Base-by-base conservation (phyloP, 2,113 vertebrate species). In the Erythrolamprus reginae region DNA sequence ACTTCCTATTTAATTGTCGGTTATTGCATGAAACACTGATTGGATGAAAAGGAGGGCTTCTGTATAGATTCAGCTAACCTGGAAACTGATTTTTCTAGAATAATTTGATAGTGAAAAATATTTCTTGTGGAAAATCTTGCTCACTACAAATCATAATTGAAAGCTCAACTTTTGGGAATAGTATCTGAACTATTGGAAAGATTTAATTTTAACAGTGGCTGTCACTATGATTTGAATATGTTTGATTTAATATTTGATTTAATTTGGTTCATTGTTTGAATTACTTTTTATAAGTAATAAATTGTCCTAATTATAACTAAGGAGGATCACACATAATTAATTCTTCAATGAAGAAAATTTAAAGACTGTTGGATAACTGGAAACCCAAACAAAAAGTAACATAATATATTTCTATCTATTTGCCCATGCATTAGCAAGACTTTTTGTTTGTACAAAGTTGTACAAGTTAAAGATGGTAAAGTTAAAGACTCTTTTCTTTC, bases 361-460 rank as follows among this genome's bases (percentile, higher is more conserved):
- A 21, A 38, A 21, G 70, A 77, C 33, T 77, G 33, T 42, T 77
- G 70, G 33, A 15, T 77, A 77, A 77, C 17, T 77, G 33, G 33
- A 77, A 42, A 38, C 33, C 17, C 33, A 77, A 77, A 21, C 17
- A 77, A 77, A 77, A 77, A 77, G 42, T 23, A 89, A 89, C 56
- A 93, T 90, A 89, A 87, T 88, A 92, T 84, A 84, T 51, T 38
- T 2, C 26, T n/a, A 90, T 93, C 56, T 93, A 21, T 19, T 92
- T 92, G 50, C 19, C 19, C 87, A 89, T 48, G 89, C 88, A 26
- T 48, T 88, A 4, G 2, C 50, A 38, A 92, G 93, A 13, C 94
- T 85, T 88, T 83, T 90, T 0, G 91, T 90, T 93, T 77, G n/a
- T 12, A 55, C 42, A 82, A 93, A 13, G n/a, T n/a, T n/a, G n/a